A percentile compares a stretch with the other conserved stretches of the same genome.
Conservation (phyloP, 1,140 invertebrate genomes). For the Drosophila malerkotliana region DNA sequence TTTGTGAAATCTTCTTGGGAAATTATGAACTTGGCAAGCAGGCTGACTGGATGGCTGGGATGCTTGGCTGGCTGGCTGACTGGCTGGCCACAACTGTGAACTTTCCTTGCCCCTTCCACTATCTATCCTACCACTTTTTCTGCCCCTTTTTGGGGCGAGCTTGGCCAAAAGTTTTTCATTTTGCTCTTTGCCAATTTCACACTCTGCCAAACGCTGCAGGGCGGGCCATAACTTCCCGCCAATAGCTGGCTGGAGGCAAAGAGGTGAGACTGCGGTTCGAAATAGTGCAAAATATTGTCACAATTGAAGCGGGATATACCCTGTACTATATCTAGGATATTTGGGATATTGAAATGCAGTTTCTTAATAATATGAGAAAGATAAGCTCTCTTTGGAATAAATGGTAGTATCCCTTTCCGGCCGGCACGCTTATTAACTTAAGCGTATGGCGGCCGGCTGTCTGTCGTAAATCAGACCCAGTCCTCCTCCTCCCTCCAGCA, state of each 20-base stretch:
- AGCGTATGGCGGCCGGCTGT: constrained; percentile 63
- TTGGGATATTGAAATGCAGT: too few species aligned
- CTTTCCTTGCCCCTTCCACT: neutral
- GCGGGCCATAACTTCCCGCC: constrained; percentile 60
- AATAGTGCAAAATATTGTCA: constrained; percentile 44
- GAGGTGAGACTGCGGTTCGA: constrained; percentile 39
- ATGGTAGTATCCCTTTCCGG: constrained; percentile 20
- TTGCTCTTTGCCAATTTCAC: constrained; percentile 77
- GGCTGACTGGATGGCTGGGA: constrained; percentile 11
- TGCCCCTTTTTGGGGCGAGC: constrained; percentile 3
- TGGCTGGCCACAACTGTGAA: constrained; percentile 19
- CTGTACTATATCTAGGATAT: neutral
- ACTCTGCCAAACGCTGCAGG: constrained; percentile 79
- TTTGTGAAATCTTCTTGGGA: constrained; percentile 72
- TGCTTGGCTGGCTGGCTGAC: constrained; percentile 15
- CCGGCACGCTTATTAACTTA: constrained; percentile 68
- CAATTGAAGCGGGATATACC: constrained; percentile 21
- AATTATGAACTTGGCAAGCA: constrained; percentile 70
- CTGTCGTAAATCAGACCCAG: constrained; percentile 63
- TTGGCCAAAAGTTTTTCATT: constrained; percentile 75
- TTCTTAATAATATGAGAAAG: constrained; percentile 11
- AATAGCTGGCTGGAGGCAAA: constrained; percentile 44
- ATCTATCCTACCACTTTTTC: neutral
- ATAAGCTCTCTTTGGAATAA: constrained; percentile 26
- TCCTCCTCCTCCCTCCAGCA: constrained; percentile 26